phyloP scores from a whole-genome alignment of 2,797 vertebrate genomes.

The Aulostomus chinensis region DNA sequence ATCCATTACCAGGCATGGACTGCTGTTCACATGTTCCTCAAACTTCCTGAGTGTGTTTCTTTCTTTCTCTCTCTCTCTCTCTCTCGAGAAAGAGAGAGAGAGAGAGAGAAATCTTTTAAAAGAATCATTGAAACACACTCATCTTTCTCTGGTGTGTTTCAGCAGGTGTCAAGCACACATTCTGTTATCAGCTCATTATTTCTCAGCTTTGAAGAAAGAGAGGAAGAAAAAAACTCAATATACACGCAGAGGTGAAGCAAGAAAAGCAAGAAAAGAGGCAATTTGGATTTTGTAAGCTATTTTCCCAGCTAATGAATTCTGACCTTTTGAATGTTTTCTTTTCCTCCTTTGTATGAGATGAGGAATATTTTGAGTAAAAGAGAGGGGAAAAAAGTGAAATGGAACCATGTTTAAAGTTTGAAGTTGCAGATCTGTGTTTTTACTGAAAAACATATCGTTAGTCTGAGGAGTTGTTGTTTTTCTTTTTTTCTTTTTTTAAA shows the following conservation, averaged over 20 bases:
- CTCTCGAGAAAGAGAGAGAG: too few species aligned
- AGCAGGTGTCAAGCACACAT: constrained; percentile 40
- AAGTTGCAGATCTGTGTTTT: too few species aligned
- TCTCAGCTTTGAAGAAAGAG: constrained; percentile 50
- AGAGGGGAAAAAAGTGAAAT: neutral
- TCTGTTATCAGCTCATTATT: constrained; percentile 67
- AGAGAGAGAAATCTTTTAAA: constrained; percentile 13
- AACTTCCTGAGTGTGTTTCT: too few species aligned
- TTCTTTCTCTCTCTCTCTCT: too few species aligned
- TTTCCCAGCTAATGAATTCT: constrained; percentile 61
- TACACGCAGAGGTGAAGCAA: constrained; percentile 4
- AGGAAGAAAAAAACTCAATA: neutral
- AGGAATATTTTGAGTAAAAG: constrained; percentile 6
- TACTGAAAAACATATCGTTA: too few species aligned
- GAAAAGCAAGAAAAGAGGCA: constrained; percentile 6
- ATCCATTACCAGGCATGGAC: too few species aligned
- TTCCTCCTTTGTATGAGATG: constrained; percentile 18
- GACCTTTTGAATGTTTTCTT: constrained; percentile 60
- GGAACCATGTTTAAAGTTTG: too few species aligned
- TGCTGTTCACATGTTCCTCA: too few species aligned
- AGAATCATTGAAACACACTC: constrained; percentile 1
- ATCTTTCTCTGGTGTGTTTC: constrained; percentile 14
- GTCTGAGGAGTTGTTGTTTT: too few species aligned
- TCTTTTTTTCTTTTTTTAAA: too few species aligned
- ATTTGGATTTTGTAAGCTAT: constrained; percentile 38